Conservation (phyloP, 2,797 vertebrate species). For the Apogon talboti region DNA sequence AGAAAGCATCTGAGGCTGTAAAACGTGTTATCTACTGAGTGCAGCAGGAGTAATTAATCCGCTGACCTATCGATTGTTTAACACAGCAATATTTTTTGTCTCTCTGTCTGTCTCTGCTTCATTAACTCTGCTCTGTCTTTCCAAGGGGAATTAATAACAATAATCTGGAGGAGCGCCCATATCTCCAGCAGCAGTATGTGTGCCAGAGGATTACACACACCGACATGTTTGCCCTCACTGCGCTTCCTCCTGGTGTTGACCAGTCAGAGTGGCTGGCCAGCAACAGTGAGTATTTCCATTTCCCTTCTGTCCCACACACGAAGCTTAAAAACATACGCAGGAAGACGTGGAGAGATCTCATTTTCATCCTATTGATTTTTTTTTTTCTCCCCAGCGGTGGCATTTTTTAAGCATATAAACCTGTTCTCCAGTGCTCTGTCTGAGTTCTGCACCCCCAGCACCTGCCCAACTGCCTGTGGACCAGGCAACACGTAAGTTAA, state of each 20-base stretch:
- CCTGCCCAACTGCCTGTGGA: conserved; percentile 82
- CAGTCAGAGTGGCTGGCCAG: conserved; percentile 84
- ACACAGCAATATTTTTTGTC: conserved; percentile 43
- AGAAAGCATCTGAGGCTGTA: conserved; percentile 13
- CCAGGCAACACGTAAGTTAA: conserved; percentile 80
- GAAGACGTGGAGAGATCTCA: neutral
- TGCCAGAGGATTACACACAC: conserved; percentile 76
- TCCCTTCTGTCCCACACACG: neutral
- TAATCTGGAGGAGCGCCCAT: conserved; percentile 80
- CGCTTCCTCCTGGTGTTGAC: conserved; percentile 80
- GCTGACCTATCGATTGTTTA: conserved; percentile 56
- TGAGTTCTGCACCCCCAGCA: conserved; percentile 83
- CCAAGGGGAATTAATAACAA: conserved; percentile 82
- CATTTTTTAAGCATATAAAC: conserved; percentile 86
- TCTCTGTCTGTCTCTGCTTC: conserved; percentile 35
- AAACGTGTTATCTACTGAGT: conserved; percentile 60
- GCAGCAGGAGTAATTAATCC: conserved; percentile 64
- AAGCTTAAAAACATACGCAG: neutral
- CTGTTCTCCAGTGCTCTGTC: conserved; percentile 84
- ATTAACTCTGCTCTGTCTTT: conserved; percentile 54
- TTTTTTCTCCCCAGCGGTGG: conserved; percentile 76
- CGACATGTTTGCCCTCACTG: conserved; percentile 72
- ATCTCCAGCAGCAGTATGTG: conserved; percentile 79
- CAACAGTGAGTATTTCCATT: conserved; percentile 77
- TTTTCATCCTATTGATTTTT: conserved; percentile 29